Percentiles rank a stretch among this genome's conserved stretches.
These are phyloP conservation scores for Caenorhabditis japonica DNA, from an alignment of 2,888 invertebrate genomes.

Conservation along the genomic window DNA sequence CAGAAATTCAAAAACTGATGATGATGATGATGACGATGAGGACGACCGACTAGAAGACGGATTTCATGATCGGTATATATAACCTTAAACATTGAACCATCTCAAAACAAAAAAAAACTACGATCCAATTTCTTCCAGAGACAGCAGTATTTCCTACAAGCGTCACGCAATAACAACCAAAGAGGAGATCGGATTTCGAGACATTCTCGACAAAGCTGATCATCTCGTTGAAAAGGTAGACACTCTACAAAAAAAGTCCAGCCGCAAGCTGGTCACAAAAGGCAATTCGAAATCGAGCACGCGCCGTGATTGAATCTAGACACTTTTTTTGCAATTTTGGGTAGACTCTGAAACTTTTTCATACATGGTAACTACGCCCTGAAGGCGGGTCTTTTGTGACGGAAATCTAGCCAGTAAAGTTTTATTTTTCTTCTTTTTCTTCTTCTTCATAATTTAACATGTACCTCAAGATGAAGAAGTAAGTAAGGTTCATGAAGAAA, in stretches of 20 bases:
- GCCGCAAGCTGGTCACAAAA: slow-evolving; percentile 52
- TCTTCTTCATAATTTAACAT: slow-evolving; percentile 27
- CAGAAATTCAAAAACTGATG: slow-evolving; percentile 5
- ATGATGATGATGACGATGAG: slow-evolving; percentile 46
- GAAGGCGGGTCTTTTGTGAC: slow-evolving; percentile 54
- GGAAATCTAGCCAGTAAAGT: slow-evolving; percentile 17
- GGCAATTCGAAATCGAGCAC: slow-evolving; percentile 26
- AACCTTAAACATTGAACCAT: neutral
- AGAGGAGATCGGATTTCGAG: slow-evolving; percentile 70
- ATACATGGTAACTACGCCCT: slow-evolving; percentile 20
- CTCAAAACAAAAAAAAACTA: neutral
- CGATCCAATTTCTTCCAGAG: slow-evolving; percentile 29
- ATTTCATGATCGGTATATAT: neutral
- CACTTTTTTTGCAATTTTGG: slow-evolving; percentile 2
- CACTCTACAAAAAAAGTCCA: slow-evolving; percentile 25
- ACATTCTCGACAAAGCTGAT: slow-evolving; percentile 70
- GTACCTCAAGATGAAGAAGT: too few species aligned
- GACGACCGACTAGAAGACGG: slow-evolving; percentile 21
- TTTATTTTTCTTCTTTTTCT: slow-evolving; percentile 9
- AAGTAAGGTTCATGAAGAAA: too few species aligned
- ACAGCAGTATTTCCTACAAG: slow-evolving; percentile 60
- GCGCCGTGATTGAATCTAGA: neutral
- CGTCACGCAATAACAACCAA: slow-evolving; percentile 74
- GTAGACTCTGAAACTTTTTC: neutral
- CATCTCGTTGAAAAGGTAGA: slow-evolving; percentile 73